Percentiles rank a stretch among this genome's conserved stretches.
Evolutionary conservation across 2,113 vertebrate genomes (phyloP).

Genomic region (Oncorhynchus mykiss): DNA sequence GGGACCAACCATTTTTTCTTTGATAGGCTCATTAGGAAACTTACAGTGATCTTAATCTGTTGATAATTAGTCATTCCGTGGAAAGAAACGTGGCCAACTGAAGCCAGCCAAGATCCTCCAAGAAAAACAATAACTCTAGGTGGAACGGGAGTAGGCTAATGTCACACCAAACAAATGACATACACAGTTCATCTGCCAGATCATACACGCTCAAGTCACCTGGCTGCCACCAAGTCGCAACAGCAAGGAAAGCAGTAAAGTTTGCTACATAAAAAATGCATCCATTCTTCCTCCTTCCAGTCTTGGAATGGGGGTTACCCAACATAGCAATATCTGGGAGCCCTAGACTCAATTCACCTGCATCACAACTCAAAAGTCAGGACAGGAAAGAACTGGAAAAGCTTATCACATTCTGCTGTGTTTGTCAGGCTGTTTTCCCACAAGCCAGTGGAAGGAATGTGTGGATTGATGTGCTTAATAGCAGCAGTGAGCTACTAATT

Average conservation of each 20-base stretch:
- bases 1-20: constrained; percentile 50
- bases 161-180: no score
- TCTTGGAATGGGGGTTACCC: no score
- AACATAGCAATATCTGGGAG: constrained; percentile 10
- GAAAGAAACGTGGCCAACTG: constrained; percentile 56
- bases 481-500: constrained; percentile 24
- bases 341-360: not conserved
- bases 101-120: constrained; percentile 34
- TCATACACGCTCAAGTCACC: no score
- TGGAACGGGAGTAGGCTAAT: no score
- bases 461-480: constrained; percentile 43
- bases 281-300: no score
- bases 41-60: constrained; percentile 67
- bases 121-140: no score
- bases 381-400: not conserved
- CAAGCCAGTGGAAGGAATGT: constrained; percentile 59
- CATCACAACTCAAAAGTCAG: constrained; percentile 47
- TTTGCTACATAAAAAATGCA: no score
- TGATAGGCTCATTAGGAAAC: constrained; percentile 64
- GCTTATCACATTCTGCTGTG: constrained; percentile 16
- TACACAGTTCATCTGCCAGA: no score
- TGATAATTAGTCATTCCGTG: constrained; percentile 60
- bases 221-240: no score
- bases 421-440: constrained; percentile 45
- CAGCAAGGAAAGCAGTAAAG: no score